phyloP scores from a whole-genome alignment of 1,140 invertebrate genomes.

The Asobara japonica region DNA sequence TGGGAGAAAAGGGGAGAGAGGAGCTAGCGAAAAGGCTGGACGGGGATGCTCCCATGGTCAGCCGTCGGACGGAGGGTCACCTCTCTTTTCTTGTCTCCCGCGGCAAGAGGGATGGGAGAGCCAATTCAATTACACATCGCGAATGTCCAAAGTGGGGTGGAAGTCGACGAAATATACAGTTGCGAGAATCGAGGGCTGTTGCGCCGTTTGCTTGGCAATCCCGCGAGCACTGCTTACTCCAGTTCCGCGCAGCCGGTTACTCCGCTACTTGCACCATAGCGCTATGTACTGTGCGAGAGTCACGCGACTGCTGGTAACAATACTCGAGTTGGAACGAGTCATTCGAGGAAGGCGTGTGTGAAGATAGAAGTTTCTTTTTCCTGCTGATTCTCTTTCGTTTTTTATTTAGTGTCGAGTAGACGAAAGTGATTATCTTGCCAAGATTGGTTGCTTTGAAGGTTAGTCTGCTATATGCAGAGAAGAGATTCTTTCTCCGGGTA shows the following conservation, averaged over 20 bases:
- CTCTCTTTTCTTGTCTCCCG: background rate
- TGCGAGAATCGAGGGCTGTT: slow-evolving; percentile 1
- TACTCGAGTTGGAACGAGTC: background rate
- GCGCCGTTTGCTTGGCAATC: slow-evolving; percentile 17
- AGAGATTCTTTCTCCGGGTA: too few species aligned
- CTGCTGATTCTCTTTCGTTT: too few species aligned
- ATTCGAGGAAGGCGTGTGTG: background rate
- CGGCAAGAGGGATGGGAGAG: background rate
- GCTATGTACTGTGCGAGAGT: background rate
- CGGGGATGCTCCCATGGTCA: background rate
- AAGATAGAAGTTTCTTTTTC: too few species aligned
- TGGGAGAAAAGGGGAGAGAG: background rate
- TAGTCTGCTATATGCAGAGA: too few species aligned
- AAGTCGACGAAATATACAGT: background rate
- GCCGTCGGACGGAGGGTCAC: background rate
- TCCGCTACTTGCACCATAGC: background rate
- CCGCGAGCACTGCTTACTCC: background rate
- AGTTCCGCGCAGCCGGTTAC: slow-evolving; percentile 6
- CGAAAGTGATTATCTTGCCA: too few species aligned
- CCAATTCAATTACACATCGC: slow-evolving; percentile 34
- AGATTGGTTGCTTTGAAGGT: too few species aligned
- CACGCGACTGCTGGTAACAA: background rate
- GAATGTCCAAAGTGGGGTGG: background rate
- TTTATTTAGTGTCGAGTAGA: too few species aligned
- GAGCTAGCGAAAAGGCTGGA: background rate